Evolutionary conservation across 2,113 vertebrate genomes (phyloP), one percentile per base, ranked within the genome.

Genomic region (Lichenostomus cassidix): DNA sequence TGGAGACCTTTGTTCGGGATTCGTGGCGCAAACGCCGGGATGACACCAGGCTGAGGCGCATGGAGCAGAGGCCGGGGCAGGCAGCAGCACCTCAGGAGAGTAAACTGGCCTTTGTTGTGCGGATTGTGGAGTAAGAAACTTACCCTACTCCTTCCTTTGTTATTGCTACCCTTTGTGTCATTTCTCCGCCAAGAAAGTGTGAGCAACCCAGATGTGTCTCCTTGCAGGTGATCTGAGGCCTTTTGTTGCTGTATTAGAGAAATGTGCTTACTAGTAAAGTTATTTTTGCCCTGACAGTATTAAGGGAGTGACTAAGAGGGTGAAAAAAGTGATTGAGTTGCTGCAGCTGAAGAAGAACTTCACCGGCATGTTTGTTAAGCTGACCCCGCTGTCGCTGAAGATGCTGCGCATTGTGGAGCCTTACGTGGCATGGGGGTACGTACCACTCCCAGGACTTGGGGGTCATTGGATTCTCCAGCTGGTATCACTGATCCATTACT

Each of bases 391-490:
- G 4, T 97, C 97, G 0, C 33, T 99, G 16, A 97, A 96, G 92
- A 98, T 98, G 98, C 97, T 99, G 87, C 98, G 94, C 56, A 75
- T 97, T 1, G 98, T 99, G 80, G 99, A 99, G 76, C 99, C 99
- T 3, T 99, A 99, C 0, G 98, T 99, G 78, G 98, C 98, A 0
- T 99, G 99, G 99, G 99, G 99, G 99, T 99, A 37, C 97, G 99
- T 96, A 6, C 11, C 2, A 5, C 14, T 78, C 44, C 29, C 0
- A 0, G 41, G n/a, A 5, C 39, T 28, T 39, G 28, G 15, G 58
- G 18, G 11, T 21, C 14, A 1, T 1, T 33, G 73, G 10, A 2
- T 65, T 24, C 23, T 90, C 29, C 10, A 20, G 46, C 13, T 63
- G 53, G 5, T 79, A 1, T 41, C n/a, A 15, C 55, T 80, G 24